Evolutionary conservation across 2,113 vertebrate genomes (phyloP).

Genomic region (Ptilorrhoa leucosticta): DNA sequence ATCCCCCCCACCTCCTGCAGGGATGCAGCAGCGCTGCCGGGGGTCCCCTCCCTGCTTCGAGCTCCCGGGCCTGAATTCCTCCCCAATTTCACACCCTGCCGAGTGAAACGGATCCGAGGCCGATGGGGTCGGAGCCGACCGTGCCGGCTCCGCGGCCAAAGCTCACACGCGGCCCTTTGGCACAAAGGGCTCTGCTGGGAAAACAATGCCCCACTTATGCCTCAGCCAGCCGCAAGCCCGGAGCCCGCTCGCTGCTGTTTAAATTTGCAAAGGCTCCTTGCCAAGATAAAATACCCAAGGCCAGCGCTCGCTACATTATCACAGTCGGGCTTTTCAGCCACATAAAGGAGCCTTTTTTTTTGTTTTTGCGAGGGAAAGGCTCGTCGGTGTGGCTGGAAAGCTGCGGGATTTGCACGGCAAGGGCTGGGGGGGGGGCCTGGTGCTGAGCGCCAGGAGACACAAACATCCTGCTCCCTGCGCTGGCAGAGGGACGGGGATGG

Average conservation of each 20-base stretch:
- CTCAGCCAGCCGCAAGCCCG: constrained; percentile 5
- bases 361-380: not conserved
- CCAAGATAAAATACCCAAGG: constrained; percentile 65
- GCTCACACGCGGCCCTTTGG: constrained; percentile 39
- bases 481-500: not conserved
- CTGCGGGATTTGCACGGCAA: not conserved
- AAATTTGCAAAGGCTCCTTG: constrained; percentile 59
- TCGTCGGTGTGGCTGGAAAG: not conserved
- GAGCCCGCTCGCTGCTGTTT: constrained; percentile 40
- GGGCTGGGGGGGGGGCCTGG: not conserved
- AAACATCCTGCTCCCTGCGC: not conserved
- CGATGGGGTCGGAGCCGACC: not conserved
- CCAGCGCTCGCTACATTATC: constrained; percentile 47
- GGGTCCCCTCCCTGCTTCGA: fast-evolving
- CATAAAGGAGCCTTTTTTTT: constrained; percentile 51
- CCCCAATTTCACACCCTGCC: not conserved
- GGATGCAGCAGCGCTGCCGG: not conserved
- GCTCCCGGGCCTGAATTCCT: not conserved
- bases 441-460: not conserved
- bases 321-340: constrained; percentile 53
- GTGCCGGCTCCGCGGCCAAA: constrained; percentile 9
- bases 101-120: not conserved
- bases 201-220: constrained; percentile 64
- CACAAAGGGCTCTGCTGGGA: constrained; percentile 13
- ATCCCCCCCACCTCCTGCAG: not conserved